Evolutionary conservation across 2,113 vertebrate genomes (phyloP), one percentile per base, ranked within the genome.

Genomic region (Nipponia nippon): DNA sequence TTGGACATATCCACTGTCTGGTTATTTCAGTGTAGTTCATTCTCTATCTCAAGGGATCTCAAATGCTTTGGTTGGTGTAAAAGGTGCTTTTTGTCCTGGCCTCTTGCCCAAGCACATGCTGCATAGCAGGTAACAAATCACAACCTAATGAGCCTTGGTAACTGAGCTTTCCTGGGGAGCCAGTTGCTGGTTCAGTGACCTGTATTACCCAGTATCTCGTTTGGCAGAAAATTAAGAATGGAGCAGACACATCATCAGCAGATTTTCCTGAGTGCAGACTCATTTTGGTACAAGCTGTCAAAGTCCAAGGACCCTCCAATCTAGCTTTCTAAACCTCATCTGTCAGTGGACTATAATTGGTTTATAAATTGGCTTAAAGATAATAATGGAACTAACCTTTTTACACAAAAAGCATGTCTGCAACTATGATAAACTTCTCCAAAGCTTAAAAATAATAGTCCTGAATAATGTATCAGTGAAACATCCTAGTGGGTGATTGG

Each of bases 221-320:
- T 88, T 96, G 97, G 97, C 97, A 97, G 69, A 27, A 83, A 95
- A 92, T 89, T 77, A 49, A 86, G 97, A 78, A 76, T 84, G 70
- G 71, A 97, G 95, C 87, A 98, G 98, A 98, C 97, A 89, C 96
- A 78, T 70, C 81, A 96, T 98, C 98, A 98, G 98, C 97, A 98
- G 78, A 95, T 97, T 97, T 96, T 93, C 72, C 92, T 42, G 61
- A 91, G 87, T 36, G 27, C 89, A 96, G 90, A 58, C 91, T 93
- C 86, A 50, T 92, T 91, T 88, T 83, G 94, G 63, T 91, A 61
- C 80, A 55, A 71, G 59, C 79, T 95, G 94, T 87, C 97, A 97
- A 97, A 98, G 98, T 98, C 96, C 97, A 98, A 98, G 97, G 97
- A 86, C 96, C 50, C 55, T 95, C 73, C 73, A 83, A 2, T 89